These are phyloP conservation scores for Tenualosa ilisha DNA, from an alignment of 2,797 vertebrate genomes.

Conservation along the genomic window DNA sequence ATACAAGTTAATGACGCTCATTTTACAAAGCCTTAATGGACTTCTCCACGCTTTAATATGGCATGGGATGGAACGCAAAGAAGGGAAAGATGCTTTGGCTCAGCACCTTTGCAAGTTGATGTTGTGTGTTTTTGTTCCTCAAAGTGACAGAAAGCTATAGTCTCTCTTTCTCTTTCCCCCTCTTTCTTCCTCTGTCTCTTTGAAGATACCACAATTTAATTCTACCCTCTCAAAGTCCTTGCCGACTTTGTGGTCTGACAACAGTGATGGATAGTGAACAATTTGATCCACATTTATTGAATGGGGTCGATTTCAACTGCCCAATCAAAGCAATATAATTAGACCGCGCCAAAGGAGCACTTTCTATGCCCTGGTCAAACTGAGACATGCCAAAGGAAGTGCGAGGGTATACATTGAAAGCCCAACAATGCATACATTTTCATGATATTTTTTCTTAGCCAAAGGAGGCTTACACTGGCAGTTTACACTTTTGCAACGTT, in stretches of 20 bases:
- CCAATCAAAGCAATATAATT: constrained; percentile 23
- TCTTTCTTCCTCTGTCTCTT: constrained; percentile 29
- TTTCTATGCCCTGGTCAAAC: constrained; percentile 52
- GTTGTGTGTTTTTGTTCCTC: constrained; percentile 67
- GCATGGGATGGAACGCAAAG: constrained; percentile 71
- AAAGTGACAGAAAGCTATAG: constrained; percentile 50
- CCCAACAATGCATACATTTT: not conserved
- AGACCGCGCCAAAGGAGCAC: not conserved
- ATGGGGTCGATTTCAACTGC: constrained; percentile 15
- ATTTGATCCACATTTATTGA: constrained; percentile 27
- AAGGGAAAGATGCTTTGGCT: constrained; percentile 56
- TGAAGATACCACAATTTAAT: constrained; percentile 15
- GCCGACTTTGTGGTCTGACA: constrained; percentile 11
- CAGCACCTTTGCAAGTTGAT: constrained; percentile 63
- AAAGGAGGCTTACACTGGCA: not conserved
- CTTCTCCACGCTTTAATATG: constrained; percentile 95
- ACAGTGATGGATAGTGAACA: constrained; percentile 19
- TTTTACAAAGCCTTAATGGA: constrained; percentile 98
- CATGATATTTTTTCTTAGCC: not conserved
- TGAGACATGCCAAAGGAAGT: constrained; percentile 66
- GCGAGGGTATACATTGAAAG: not conserved
- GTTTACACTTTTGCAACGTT: constrained; percentile 69
- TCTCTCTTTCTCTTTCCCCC: constrained; percentile 32
- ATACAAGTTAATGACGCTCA: constrained; percentile 98
- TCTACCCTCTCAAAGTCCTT: not conserved